A percentile compares a stretch with the other conserved stretches of the same genome.
These are phyloP conservation scores for Rhorus exstirpatorius DNA, from an alignment of 2,888 invertebrate species.

Conservation along the genomic window DNA sequence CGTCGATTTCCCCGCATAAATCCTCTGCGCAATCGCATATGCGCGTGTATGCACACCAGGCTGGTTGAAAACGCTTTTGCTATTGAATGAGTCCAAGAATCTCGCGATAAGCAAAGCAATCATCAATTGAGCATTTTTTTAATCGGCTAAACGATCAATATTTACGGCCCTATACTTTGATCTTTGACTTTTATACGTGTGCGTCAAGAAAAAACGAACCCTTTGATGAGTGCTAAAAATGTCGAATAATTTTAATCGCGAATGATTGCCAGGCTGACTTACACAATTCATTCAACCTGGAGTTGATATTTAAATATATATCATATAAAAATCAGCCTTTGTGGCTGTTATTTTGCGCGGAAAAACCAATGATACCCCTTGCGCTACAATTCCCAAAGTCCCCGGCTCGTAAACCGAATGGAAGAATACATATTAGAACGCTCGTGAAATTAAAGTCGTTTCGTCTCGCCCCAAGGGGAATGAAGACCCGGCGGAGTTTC, in stretches of 20 bases:
- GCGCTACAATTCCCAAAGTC: slow-evolving; percentile 61
- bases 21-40: slow-evolving; percentile 43
- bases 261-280: too few relatives aligned
- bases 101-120: too few relatives aligned
- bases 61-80: not conserved
- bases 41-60: not conserved
- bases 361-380: slow-evolving; percentile 17
- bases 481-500: slow-evolving; percentile 48
- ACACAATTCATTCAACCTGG: too few relatives aligned
- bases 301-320: slow-evolving; percentile 33
- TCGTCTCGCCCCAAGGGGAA: slow-evolving; percentile 54
- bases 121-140: too few relatives aligned
- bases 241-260: too few relatives aligned
- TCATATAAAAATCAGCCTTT: not conserved
- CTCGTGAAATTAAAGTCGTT: slow-evolving; percentile 63
- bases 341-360: not conserved
- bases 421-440: slow-evolving; percentile 71
- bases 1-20: slow-evolving; percentile 44
- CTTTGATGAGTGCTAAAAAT: too few relatives aligned
- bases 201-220: too few relatives aligned
- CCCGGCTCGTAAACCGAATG: slow-evolving; percentile 61
- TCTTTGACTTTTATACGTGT: too few relatives aligned
- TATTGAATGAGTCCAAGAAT: too few relatives aligned
- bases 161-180: too few relatives aligned
- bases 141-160: too few relatives aligned